Evolutionary conservation across 2,113 vertebrate species (phyloP).

Genomic region (Phocoena sinus): DNA sequence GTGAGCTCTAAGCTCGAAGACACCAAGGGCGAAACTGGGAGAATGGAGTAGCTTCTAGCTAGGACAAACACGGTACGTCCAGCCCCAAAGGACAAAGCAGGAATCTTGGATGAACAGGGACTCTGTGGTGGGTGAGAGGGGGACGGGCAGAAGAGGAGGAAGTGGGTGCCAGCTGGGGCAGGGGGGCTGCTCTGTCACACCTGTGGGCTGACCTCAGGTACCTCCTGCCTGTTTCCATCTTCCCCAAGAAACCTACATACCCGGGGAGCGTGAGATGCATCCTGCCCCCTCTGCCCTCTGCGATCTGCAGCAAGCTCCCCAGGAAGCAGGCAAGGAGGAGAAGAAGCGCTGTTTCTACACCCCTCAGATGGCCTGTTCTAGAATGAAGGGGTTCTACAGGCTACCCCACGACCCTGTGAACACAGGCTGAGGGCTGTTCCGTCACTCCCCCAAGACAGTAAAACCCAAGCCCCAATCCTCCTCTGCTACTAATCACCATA

Average conservation of each 20-base stretch:
- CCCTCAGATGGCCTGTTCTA: not conserved
- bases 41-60: not conserved
- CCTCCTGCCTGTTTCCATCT: not conserved
- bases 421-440: not conserved
- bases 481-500: not conserved
- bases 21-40: not conserved
- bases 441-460: accelerated
- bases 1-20: not conserved
- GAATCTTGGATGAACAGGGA: not conserved
- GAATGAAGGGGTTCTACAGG: not conserved
- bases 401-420: accelerated
- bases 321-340: not conserved
- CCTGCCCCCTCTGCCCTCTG: not conserved
- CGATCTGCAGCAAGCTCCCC: not conserved
- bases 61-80: accelerated
- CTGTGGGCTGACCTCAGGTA: not conserved
- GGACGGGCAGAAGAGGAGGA: not conserved
- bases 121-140: not conserved
- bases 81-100: not conserved
- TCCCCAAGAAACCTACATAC: not conserved
- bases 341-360: not conserved
- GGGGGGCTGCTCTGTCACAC: not conserved
- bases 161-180: accelerated
- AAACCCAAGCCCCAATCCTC: not conserved
- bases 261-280: accelerated